Evolutionary conservation across 2,113 vertebrate genomes (phyloP), one percentile per base, ranked within the genome.

Genomic region (Carassius carassius): DNA sequence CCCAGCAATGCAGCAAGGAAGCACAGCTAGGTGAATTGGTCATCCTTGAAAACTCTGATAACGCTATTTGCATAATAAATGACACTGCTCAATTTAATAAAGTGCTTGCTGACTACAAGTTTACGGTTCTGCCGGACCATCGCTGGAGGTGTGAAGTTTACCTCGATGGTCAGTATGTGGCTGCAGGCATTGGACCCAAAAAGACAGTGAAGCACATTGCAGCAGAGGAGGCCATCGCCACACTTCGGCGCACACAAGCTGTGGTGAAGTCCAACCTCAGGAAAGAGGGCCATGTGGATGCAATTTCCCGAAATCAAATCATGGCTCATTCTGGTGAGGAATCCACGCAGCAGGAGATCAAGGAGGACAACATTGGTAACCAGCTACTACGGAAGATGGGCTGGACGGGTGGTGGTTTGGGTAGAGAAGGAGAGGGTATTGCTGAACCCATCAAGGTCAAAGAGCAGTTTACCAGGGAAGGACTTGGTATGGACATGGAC

Each of bases 341-440:
- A 72, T 94, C 95, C 69, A 94, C 93, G 56, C 96, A 91, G 86
- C 96, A 98, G 86, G 96, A 98, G 91, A 99, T 99, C 81, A 97
- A 96, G 86, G 98, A 99, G 86, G 98, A 99, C 89, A 99, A 99
- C 91, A 98, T 99, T 0, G 98, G 98, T 70, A 99, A 98, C 87
- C 97, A 98, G 89, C 95, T 99, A 82, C 94, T 99, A 51, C 95
- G 98, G 58, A 99, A 99, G 92, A 99, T 99, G 98, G 98, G 97
- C 81, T 99, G 98, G 97, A 98, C 95, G 1, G 98, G 97, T 0
- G 97, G 97, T 0, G 98, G 98, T 4, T 92, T 99, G 14, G 97
- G 97, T 3, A 96, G 98, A 19, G 97, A 95, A 0, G 98, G 98
- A 0, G 98, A 98, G 49, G 98, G 98, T 11, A 99, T 99, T 1